Evolutionary conservation across 2,888 invertebrate species (phyloP), one percentile per base, ranked within the genome.

Genomic region (Tetramorium bicarinatum): DNA sequence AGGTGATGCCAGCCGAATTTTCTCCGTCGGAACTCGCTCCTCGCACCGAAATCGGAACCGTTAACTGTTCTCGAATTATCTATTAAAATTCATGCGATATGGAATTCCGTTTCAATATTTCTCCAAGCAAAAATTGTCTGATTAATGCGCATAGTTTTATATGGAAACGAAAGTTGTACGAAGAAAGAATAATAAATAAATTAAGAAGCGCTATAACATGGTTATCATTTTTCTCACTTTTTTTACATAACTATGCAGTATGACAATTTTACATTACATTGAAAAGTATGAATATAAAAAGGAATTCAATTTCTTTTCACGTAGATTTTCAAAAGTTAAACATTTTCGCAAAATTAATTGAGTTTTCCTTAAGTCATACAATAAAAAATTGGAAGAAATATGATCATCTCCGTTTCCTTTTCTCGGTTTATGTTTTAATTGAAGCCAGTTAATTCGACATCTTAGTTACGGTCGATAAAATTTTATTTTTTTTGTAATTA

Each of bases 1-100:
- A 49, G 74, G 75, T 80, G 81, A 77, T 77, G 86, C 85, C 77
- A 62, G 75, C 76, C 69, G 76, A 84, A 44, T 59, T 34, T 34
- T 34, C 56, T 44, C 52, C 25, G 25, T 6, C 56, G n/a, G n/a
- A 34, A 15, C 29, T 25, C 66, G 38, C 4, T 21, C 2, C 21
- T 34, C 34, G 18, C 34, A 18, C 34, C 15, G 9, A 71, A 34
- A 7, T 29, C 21, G 38, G 6, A 41, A 49, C 71, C 41, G 52
- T 69, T 77, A 77, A 54, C 13, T 18, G 25, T 59, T 49, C 41
- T 11, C 13, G 69, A 77, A 52, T 69, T 41, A 54, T 41, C 69
- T 44, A 25, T 69, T 71, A 69, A 77, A 41, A 54, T 77, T 54
- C 56, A 34, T 6, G 21, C 47, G n/a, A 59, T 44, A 21, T 44